Base-by-base conservation (phyloP, 2,797 vertebrate genomes). In the Siniperca undulata region DNA sequence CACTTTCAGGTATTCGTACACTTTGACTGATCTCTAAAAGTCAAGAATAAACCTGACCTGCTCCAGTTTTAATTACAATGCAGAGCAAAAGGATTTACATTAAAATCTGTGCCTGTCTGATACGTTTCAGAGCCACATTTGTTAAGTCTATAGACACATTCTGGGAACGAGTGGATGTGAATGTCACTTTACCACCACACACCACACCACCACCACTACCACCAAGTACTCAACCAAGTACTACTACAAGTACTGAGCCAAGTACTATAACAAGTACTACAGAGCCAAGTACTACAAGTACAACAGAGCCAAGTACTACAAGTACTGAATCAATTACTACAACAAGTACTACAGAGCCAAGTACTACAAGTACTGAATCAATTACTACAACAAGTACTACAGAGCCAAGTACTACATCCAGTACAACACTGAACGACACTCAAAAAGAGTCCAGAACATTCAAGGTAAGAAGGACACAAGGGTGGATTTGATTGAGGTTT, bases 61-160 rank as follows among this genome's bases (percentile, higher is more conserved):
- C 7, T 60, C 0, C 17, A 34, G 5, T 48, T 65, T 36, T n/a
- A 16, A 60, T 27, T 17, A 16, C 19, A 0, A 24, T 36, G 5
- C 3, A 0, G 14, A 19, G 24, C 22, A 53, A 27, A 40, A 71
- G 5, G 2, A 67, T 76, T 67, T 11, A 38, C 19, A 24, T 52
- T 7, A 8, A 59, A 38, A 44, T 77, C 2, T 7, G 20, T 64
- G 60, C 10, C 8, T 44, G 61, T 73, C 10, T 64, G 17, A 36
- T 71, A 5, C 60, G 9, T 86, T 92, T 83, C 78, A 94, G 93
- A 83, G 91, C 78, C 74, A 89, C 86, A 68, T 80, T 93, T 65
- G 1, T 87, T 55, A 0, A 74, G 22, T 0, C 0, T 59, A 0
- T 2, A 0, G 3, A 0, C 0, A 36, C 0, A 12, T 91, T 85